Conservation (phyloP, 2,888 invertebrate species). For the Stegophylla sp. region DNA sequence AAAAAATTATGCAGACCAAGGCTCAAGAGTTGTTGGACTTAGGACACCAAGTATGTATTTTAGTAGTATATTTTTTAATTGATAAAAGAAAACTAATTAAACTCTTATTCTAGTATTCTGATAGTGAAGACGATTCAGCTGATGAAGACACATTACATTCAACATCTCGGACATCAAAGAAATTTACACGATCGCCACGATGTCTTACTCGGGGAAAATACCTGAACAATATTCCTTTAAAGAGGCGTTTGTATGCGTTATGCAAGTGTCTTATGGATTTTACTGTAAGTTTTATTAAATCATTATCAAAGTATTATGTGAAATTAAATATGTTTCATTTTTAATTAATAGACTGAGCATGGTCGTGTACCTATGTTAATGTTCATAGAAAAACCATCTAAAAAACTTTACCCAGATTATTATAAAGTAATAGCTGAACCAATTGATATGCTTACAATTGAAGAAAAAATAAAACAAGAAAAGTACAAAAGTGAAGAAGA, state of each 20-base stretch:
- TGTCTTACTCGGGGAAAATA: constrained; percentile 66
- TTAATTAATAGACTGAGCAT: constrained; percentile 69
- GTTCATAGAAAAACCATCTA: constrained; percentile 96
- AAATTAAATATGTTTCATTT: constrained; percentile 8
- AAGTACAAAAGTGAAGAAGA: constrained; percentile 71
- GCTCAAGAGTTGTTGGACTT: constrained; percentile 77
- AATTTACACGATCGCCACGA: constrained; percentile 60
- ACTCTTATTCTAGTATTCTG: constrained; percentile 65
- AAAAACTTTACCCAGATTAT: constrained; percentile 93
- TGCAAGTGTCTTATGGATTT: constrained; percentile 78
- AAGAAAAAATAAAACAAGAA: constrained; percentile 82
- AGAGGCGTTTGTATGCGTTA: constrained; percentile 80
- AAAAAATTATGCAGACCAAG: constrained; percentile 82
- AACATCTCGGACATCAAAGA: constrained; percentile 60
- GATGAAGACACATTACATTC: constrained; percentile 63
- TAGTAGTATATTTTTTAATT: neutral
- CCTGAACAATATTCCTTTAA: constrained; percentile 72
- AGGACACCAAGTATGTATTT: constrained; percentile 66
- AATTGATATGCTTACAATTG: constrained; percentile 93
- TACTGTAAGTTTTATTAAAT: constrained; percentile 65
- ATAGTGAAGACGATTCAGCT: constrained; percentile 67
- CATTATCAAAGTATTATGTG: constrained; percentile 39
- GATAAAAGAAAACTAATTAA: neutral
- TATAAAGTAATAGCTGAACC: constrained; percentile 88
- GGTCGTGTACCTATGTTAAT: constrained; percentile 86